phyloP scores from a whole-genome alignment of 1,140 invertebrate species.

The Lordiphosa clarofinis region DNA sequence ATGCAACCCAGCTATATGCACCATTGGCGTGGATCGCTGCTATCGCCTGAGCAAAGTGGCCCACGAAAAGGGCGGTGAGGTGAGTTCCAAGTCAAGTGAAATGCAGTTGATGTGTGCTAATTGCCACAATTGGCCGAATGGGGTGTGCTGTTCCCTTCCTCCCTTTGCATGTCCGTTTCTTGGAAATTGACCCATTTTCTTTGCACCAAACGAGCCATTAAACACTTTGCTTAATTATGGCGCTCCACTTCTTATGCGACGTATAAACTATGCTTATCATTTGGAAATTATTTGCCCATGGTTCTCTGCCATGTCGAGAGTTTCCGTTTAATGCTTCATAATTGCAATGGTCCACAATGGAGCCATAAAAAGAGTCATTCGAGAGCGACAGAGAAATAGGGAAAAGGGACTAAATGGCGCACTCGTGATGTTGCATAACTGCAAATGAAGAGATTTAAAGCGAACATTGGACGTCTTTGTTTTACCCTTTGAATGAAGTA shows the following conservation, averaged over 20 bases:
- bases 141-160: slow-evolving; percentile 8
- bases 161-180: too few species aligned
- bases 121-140: slow-evolving; percentile 16
- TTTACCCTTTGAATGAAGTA: too few species aligned
- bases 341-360: slow-evolving; percentile 64
- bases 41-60: slow-evolving; percentile 88
- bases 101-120: slow-evolving; percentile 49
- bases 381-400: slow-evolving; percentile 9
- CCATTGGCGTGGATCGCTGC: slow-evolving; percentile 93
- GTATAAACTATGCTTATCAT: slow-evolving; percentile 73
- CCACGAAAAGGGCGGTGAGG: slow-evolving; percentile 89
- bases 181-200: slow-evolving; percentile 63
- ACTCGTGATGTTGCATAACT: slow-evolving; percentile 12
- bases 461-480: too few species aligned
- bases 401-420: slow-evolving; percentile 38
- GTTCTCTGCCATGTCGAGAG: slow-evolving; percentile 22
- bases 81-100: slow-evolving; percentile 76
- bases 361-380: slow-evolving; percentile 46
- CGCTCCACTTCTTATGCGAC: slow-evolving; percentile 12
- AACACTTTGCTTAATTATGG: slow-evolving; percentile 20
- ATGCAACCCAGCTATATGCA: slow-evolving; percentile 89
- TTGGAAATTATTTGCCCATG: slow-evolving; percentile 66
- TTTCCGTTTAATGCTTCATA: slow-evolving; percentile 54
- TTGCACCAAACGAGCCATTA: slow-evolving; percentile 27
- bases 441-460: slow-evolving; percentile 1